A percentile compares a stretch with the other conserved stretches of the same genome.
Evolutionary conservation across 2,113 vertebrate genomes (phyloP).

Genomic region (Etheostoma cragini): DNA sequence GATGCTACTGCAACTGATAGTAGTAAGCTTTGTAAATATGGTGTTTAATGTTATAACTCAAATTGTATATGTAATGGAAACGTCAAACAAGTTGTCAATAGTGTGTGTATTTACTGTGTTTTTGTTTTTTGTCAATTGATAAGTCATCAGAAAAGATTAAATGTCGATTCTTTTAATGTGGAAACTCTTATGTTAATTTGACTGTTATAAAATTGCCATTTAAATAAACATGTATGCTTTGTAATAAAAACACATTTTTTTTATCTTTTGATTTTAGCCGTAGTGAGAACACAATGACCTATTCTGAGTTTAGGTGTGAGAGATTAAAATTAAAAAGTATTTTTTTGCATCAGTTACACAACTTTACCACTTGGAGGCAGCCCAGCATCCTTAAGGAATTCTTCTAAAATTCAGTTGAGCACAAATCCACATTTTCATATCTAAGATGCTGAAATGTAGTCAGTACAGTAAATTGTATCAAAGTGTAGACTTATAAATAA

Average conservation of each 20-base stretch:
- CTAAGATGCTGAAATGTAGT: background rate
- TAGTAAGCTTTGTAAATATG: constrained; percentile 61
- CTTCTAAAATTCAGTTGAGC: background rate
- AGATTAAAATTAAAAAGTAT: no score
- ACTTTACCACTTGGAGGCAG: constrained; percentile 55
- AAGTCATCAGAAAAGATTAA: background rate
- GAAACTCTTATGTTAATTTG: no score
- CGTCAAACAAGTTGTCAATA: constrained; percentile 46
- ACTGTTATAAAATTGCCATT: constrained; percentile 43
- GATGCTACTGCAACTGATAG: background rate
- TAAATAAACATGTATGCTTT: constrained; percentile 68
- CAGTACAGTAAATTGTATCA: background rate
- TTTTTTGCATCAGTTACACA: background rate
- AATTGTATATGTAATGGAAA: constrained; percentile 43
- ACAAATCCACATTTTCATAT: background rate
- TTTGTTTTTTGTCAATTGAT: constrained; percentile 31
- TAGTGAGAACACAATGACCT: background rate
- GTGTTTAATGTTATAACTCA: constrained; percentile 34
- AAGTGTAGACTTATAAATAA: background rate
- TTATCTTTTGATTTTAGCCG: background rate
- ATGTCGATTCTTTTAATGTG: constrained; percentile 15
- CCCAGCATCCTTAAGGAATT: constrained; percentile 17
- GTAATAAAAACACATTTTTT: constrained; percentile 1
- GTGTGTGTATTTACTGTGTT: constrained; percentile 46
- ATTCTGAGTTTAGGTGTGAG: background rate